Evolutionary conservation across 23 tunicate species (phyloP), one percentile per base, ranked within the genome.

Genomic region (Trididemnum clinides): DNA sequence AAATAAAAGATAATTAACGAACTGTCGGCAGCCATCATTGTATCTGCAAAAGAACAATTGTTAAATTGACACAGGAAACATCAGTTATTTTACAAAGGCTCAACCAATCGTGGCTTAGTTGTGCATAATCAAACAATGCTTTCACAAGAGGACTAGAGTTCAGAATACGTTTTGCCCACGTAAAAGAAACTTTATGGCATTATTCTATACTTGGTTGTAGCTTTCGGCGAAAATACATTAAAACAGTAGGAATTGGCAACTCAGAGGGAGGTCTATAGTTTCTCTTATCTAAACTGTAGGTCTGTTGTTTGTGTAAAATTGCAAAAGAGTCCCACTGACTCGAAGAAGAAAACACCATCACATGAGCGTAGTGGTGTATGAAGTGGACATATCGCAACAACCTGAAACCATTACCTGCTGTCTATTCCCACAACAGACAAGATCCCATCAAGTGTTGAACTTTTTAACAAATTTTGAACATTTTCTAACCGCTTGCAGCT

Each of bases 1-100:
- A 80, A 92, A 88, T 15, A 87, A 51, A 0, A 92, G 73, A 33
- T 64, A 92, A 71, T 92, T 85, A 28, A 92, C 97, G 19, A 92
- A 54, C 57, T 88, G 82, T 27, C 89, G 59, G 58, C 97, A 88
- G 57, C 97, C 97, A 28, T 92, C 92, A 39, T 92, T 92, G 72
- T 89, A 89, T 75, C 94, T 89, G 72, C 18, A 0, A 66, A 32
- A 27, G 58, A 20, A 29, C 50, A n/a, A 0, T 26, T 35, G 69
- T 0, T 0, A 33, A 62, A 62, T 4, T 26, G 6, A 62, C 23
- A 62, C 10, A 44, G 10, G 54, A 10, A 44, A 44, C 54, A 15
- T 44, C n/a, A n/a, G n/a, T n/a, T n/a, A n/a, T n/a, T n/a, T n/a
- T n/a, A n/a, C n/a, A n/a, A n/a, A n/a, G n/a, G n/a, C n/a, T n/a